These are phyloP conservation scores for Caloenas nicobarica DNA, from an alignment of 2,113 vertebrate species.

Conservation along the genomic window DNA sequence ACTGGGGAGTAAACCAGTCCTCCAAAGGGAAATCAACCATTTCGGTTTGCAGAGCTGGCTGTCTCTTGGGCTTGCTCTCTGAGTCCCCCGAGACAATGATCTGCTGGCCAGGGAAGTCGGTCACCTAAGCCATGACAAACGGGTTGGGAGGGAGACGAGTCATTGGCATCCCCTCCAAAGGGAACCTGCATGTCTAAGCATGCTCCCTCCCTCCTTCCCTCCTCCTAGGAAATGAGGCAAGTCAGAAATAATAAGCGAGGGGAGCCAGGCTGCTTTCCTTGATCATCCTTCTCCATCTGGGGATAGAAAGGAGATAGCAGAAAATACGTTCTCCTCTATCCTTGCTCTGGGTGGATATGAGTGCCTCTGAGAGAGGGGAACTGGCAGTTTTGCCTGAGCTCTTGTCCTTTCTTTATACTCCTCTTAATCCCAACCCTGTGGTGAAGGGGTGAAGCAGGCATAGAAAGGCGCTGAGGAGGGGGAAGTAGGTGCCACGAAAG, in stretches of 20 bases:
- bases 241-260: fast-evolving
- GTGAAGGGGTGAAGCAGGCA: fast-evolving
- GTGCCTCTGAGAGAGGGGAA: background rate
- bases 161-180: fast-evolving
- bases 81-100: fast-evolving
- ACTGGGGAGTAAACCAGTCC: fast-evolving
- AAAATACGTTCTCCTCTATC: fast-evolving
- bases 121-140: background rate
- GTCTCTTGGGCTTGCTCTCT: background rate
- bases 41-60: background rate
- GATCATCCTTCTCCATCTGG: background rate
- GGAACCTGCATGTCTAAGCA: fast-evolving
- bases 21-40: fast-evolving
- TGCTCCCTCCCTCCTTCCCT: background rate
- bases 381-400: fast-evolving
- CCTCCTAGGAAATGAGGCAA: background rate
- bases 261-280: background rate
- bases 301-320: background rate
- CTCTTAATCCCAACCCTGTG: background rate
- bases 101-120: background rate
- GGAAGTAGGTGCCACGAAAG: fast-evolving
- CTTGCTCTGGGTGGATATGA: background rate
- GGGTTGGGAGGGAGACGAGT: fast-evolving
- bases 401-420: background rate
- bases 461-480: fast-evolving